Evolutionary conservation across 2,113 vertebrate genomes (phyloP), one percentile per base, ranked within the genome.

Genomic region (Calyptomena viridis): DNA sequence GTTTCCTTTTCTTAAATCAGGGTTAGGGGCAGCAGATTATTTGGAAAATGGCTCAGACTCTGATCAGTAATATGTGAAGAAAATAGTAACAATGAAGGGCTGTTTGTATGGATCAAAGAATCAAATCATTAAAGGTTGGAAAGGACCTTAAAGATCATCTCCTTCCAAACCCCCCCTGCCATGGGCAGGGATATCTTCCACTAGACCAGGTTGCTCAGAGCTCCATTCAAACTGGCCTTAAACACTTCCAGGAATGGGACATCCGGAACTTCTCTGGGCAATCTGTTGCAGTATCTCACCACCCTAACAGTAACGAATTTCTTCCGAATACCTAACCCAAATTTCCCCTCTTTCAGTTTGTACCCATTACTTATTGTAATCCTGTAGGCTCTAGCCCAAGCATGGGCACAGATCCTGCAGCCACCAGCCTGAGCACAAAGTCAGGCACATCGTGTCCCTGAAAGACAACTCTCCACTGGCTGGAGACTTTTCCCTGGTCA

Each of bases 401-500:
- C 31, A 21, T 5, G 4, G 42, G 12, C 39, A 68, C 4, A 1
- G 2, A 46, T 68, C 13, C 18, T 2, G 1, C 3, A 53, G 37
- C n/a, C 0, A 11, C 27, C 39, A 63, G 37, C 39, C 31, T 33
- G 33, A 64, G 19, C 12, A 16, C 0, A 1, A 27, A 3, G 22
- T 39, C 5, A 6, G 24, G 42, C 11, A 30, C 2, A 1, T 1
- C 11, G 33, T 31, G 35, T 24, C 35, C 13, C 62, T 9, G 7
- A 35, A 46, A 22, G 19, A 17, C 44, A 40, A 35, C 30, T 47
- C 50, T 50, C 33, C 52, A 42, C 63, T 39, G 37, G 31, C 35
- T 23, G 42, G n/a, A 56, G 27, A 12, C 25, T 53, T 14, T 44
- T 14, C 59, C 40, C 49, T 64, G 33, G 16, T 22, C 52, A 18